These are phyloP conservation scores for Pyrrhopygopsis socrates DNA, from an alignment of 2,888 invertebrate genomes.

Conservation along the genomic window DNA sequence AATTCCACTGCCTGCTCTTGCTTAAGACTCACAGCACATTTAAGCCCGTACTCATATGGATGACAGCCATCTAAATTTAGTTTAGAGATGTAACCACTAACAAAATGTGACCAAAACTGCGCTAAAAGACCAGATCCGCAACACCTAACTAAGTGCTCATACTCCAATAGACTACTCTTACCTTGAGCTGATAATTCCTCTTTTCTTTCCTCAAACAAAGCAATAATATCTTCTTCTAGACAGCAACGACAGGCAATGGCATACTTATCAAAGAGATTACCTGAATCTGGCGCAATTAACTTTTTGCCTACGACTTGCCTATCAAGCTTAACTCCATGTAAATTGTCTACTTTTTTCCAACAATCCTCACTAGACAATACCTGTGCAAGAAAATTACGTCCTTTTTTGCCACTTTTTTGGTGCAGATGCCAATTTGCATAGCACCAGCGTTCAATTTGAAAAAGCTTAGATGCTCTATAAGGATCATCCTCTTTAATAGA, in stretches of 20 bases:
- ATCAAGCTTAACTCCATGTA: background rate
- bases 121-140: background rate
- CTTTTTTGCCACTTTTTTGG: background rate
- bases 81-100: background rate
- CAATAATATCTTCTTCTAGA: background rate
- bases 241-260: background rate
- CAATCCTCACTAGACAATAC: background rate
- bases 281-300: background rate
- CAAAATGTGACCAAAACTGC: background rate
- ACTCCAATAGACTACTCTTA: background rate
- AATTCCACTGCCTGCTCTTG: background rate
- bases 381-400: background rate
- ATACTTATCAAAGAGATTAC: background rate
- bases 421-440: background rate
- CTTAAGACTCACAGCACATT: background rate
- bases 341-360: slow-evolving; percentile 4
- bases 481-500: slow-evolving; percentile 1
- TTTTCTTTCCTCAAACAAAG: background rate
- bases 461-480: background rate
- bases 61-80: slow-evolving; percentile 3
- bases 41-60: slow-evolving; percentile 3
- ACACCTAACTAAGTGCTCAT: background rate
- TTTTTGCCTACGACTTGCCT: background rate
- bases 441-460: background rate
- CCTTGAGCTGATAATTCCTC: background rate